These are phyloP conservation scores for Heterotis niloticus DNA, from an alignment of 2,113 vertebrate species.

Conservation along the genomic window DNA sequence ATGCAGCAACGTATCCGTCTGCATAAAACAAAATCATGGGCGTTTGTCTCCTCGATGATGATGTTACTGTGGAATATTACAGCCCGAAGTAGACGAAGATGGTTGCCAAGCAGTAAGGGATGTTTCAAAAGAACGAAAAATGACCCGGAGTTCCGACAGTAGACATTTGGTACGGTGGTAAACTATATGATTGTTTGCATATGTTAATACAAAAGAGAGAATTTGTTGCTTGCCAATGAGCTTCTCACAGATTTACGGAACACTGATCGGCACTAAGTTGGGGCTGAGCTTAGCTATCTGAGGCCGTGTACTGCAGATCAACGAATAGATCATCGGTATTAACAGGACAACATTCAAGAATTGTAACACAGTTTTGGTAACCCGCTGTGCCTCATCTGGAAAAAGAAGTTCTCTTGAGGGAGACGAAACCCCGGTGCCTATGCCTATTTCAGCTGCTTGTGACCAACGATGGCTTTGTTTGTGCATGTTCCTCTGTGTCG, in stretches of 20 bases:
- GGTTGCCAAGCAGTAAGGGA: not conserved
- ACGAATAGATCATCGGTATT: constrained; percentile 20
- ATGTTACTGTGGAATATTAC: not conserved
- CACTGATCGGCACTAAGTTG: not conserved
- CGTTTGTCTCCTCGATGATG: too few species aligned
- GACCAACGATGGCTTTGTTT: constrained; percentile 6
- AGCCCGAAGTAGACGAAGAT: not conserved
- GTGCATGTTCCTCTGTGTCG: not conserved
- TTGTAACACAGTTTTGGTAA: not conserved
- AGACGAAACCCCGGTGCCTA: not conserved
- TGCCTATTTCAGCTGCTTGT: not conserved
- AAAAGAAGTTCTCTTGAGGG: too few species aligned
- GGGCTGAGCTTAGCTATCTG: constrained; percentile 3
- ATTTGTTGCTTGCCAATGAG: constrained; percentile 4
- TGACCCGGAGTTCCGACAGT: not conserved
- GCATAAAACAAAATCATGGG: not conserved
- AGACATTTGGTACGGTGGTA: not conserved
- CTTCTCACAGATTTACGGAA: not conserved
- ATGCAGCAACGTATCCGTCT: not conserved
- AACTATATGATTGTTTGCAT: not conserved
- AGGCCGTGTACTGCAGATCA: not conserved
- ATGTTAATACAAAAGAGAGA: not conserved
- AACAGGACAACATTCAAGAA: not conserved
- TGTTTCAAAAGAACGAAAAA: not conserved
- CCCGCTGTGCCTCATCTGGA: too few species aligned